Evolutionary conservation across 1,140 invertebrate genomes (phyloP).

Genomic region (Drosophila pseudoobscura): DNA sequence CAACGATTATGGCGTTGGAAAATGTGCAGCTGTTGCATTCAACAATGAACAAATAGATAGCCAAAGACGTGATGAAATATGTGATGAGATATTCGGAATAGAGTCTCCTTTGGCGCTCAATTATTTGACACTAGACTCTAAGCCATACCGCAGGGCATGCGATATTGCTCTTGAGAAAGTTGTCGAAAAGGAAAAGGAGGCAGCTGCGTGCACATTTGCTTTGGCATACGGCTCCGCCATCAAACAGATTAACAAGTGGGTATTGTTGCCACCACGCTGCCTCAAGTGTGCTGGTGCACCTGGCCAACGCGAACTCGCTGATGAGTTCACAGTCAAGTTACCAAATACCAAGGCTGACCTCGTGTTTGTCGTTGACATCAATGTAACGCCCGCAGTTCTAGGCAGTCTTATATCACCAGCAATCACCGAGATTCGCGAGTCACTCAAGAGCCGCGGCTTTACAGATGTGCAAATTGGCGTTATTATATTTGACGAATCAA

Average conservation of each 20-base stretch:
- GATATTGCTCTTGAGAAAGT: conserved; percentile 85
- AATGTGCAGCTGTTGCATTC: conserved; percentile 85
- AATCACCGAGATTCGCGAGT: conserved; percentile 79
- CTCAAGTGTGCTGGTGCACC: conserved; percentile 86
- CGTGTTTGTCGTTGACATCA: conserved; percentile 88
- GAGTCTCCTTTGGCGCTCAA: conserved; percentile 85
- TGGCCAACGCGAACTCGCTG: conserved; percentile 84
- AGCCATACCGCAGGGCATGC: conserved; percentile 86
- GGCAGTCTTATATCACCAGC: conserved; percentile 81
- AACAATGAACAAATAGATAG: conserved; percentile 84
- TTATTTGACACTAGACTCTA: conserved; percentile 79
- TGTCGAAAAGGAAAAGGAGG: conserved; percentile 84
- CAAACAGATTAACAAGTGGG: conserved; percentile 84
- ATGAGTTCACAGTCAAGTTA: conserved; percentile 87
- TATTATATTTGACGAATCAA: conserved; percentile 85
- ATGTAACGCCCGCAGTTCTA: conserved; percentile 78
- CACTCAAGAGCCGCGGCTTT: conserved; percentile 84
- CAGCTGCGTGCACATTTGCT: conserved; percentile 86
- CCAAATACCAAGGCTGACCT: conserved; percentile 90
- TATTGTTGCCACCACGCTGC: conserved; percentile 86
- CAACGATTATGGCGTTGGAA: conserved; percentile 88
- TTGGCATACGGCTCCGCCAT: conserved; percentile 86
- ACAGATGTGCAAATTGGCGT: conserved; percentile 86
- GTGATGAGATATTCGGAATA: conserved; percentile 87
- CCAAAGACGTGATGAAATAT: conserved; percentile 82